Base-by-base conservation (phyloP, 2,888 invertebrate species). In the Leistus spinibarbis region DNA sequence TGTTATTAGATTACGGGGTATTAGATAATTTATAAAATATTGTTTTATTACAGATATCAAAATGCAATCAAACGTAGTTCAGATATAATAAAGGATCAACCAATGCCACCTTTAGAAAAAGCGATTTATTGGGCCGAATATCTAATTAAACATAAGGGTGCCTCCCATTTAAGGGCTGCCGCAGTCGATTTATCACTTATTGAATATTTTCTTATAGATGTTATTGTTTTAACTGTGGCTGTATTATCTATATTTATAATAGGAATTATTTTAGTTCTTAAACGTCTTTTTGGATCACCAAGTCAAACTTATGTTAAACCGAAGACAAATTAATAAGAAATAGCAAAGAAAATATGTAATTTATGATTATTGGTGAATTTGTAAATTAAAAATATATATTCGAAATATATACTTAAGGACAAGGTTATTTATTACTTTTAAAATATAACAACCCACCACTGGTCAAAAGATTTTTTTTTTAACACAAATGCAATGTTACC, bases 171-270 rank as follows among this genome's bases (percentile, higher is more conserved):
- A 20, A 57, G 69, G 7, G 65, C 71, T 10, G 67, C 74, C 10
- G 54, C 54, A 4, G 10, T 54, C 5, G 71, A 76, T 19, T 54
- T 77, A 9, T 53, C 64, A 10, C 62, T 75, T 4, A 27, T 19
- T 9, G 68, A 76, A 27, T 77, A 76, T 74, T 66, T 76, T 3
- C 66, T 78, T 17, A 56, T 78, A 23, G 78, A 78, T 75, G 64
- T 78, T 2, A 27, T 77, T 69, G 62, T 27, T 10, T 70, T 60
- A 10, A 17, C 24, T 64, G 19, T 17, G 16, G 62, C 3, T 19
- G 7, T 62, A 2, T 62, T 9, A 2, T 13, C n/a, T n/a, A n/a
- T n/a, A n/a, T n/a, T n/a, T n/a, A n/a, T n/a, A n/a, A n/a, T n/a
- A n/a, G n/a, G n/a, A n/a, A n/a, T n/a, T n/a, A n/a, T n/a, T n/a